A percentile compares a stretch with the other conserved stretches of the same genome.
phyloP scores from a whole-genome alignment of 2,888 invertebrate species.

The Listrodromus nycthemerus region DNA sequence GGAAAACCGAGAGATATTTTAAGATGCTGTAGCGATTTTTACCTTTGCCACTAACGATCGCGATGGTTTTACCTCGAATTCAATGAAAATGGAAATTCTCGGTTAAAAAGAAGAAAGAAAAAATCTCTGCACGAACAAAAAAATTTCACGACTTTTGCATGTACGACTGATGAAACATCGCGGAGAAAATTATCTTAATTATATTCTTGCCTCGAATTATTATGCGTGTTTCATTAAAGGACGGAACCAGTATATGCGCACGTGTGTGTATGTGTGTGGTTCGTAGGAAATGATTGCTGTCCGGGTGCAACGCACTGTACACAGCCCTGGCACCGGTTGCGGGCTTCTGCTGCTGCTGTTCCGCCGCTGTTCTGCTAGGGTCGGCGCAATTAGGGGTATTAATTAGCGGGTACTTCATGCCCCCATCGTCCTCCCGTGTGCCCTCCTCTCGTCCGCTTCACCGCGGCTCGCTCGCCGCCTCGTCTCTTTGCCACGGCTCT shows the following conservation, averaged over 20 bases:
- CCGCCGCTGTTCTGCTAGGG: conserved; percentile 71
- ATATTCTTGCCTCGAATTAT: conserved; percentile 11
- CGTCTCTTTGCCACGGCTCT: conserved; percentile 63
- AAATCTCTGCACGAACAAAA: neutral
- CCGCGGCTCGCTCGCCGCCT: conserved; percentile 57
- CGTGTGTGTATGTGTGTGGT: neutral
- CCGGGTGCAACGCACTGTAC: conserved; percentile 40
- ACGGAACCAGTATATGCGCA: neutral
- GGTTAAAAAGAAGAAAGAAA: neutral
- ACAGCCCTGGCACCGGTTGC: conserved; percentile 59
- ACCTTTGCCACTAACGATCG: neutral
- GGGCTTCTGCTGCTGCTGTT: conserved; percentile 54
- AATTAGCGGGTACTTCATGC: conserved; percentile 83
- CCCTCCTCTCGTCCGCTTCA: conserved; percentile 50
- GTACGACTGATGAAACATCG: neutral
- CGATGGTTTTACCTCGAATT: neutral
- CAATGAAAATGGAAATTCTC: neutral
- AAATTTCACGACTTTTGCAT: neutral
- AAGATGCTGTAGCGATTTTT: neutral
- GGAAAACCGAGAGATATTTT: conserved; percentile 1
- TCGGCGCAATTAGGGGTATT: conserved; percentile 84
- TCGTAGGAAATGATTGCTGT: conserved; percentile 24
- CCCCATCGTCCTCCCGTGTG: conserved; percentile 71
- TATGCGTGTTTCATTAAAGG: conserved; percentile 13
- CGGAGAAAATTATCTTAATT: neutral